Conservation (phyloP, 2,888 invertebrate genomes). For the Reticulitermes lucifugus region DNA sequence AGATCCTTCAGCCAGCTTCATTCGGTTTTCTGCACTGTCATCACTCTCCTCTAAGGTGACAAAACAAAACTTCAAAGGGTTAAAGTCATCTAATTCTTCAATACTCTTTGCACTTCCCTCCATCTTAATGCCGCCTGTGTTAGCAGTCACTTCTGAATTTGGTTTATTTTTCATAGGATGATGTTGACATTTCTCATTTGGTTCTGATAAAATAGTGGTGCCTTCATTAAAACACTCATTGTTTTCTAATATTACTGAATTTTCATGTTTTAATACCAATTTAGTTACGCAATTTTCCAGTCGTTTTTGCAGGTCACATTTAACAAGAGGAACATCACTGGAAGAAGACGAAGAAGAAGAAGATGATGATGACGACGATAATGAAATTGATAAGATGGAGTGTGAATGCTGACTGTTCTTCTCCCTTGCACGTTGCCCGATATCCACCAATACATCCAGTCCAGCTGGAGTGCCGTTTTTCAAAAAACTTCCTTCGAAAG, state of each 20-base stretch:
- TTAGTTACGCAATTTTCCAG: slow-evolving; percentile 56
- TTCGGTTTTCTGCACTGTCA: not conserved
- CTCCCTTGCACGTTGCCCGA: slow-evolving; percentile 33
- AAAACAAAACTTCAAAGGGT: slow-evolving; percentile 59
- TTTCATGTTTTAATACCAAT: slow-evolving; percentile 44
- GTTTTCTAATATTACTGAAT: not conserved
- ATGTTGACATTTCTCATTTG: not conserved
- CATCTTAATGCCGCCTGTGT: not conserved
- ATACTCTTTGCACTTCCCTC: slow-evolving; percentile 7
- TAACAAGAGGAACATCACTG: slow-evolving; percentile 51
- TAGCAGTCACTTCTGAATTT: not conserved
- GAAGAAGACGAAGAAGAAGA: slow-evolving; percentile 36
- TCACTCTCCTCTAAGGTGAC: slow-evolving; percentile 58
- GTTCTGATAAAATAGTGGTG: not conserved
- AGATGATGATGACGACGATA: not conserved
- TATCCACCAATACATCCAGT: slow-evolving; percentile 31
- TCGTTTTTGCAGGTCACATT: slow-evolving; percentile 55
- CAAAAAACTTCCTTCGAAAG: not conserved
- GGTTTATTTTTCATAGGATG: not conserved
- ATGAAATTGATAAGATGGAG: not conserved
- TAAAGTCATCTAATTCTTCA: slow-evolving; percentile 56
- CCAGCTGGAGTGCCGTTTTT: not conserved
- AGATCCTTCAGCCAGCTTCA: not conserved
- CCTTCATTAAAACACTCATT: not conserved
- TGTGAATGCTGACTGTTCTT: not conserved